Evolutionary conservation across 2,797 vertebrate species (phyloP).

Genomic region (Cyprinodon diabolis): DNA sequence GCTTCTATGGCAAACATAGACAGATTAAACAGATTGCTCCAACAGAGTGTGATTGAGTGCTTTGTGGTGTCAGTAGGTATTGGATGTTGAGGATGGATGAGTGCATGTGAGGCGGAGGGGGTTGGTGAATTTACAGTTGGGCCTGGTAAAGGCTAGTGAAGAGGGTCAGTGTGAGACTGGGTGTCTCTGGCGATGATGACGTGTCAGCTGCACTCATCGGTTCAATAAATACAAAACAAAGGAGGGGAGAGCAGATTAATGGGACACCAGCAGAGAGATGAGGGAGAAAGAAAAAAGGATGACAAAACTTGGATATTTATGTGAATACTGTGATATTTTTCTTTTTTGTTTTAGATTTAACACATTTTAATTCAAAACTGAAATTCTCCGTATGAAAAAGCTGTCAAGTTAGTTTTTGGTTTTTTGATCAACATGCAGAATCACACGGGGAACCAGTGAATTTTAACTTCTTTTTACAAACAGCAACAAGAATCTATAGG

Average conservation of each 20-base stretch:
- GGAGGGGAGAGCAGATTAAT: neutral
- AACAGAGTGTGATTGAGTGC: constrained; percentile 19
- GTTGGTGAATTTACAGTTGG: neutral
- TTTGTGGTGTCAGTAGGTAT: constrained; percentile 9
- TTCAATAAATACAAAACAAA: constrained; percentile 3
- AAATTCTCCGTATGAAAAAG: too few species aligned
- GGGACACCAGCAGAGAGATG: neutral
- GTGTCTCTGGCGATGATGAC: neutral
- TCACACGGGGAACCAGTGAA: too few species aligned
- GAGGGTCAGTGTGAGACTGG: neutral
- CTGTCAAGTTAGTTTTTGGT: too few species aligned
- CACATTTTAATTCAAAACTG: neutral
- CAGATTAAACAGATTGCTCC: constrained; percentile 9
- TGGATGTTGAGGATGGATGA: constrained; percentile 29
- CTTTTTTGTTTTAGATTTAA: neutral
- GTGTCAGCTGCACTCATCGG: constrained; percentile 15
- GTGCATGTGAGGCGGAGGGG: constrained; percentile 15
- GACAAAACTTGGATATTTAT: neutral
- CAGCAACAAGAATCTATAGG: too few species aligned
- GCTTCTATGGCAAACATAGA: neutral
- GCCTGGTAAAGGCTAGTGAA: constrained; percentile 1
- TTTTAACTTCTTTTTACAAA: too few species aligned
- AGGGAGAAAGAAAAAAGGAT: constrained; percentile 7
- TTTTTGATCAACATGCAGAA: too few species aligned
- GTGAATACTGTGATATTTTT: neutral